Percentiles rank a stretch among this genome's conserved stretches.
These are phyloP conservation scores for Melanostigma gelatinosum DNA, from an alignment of 2,113 vertebrate species.

Conservation along the genomic window DNA sequence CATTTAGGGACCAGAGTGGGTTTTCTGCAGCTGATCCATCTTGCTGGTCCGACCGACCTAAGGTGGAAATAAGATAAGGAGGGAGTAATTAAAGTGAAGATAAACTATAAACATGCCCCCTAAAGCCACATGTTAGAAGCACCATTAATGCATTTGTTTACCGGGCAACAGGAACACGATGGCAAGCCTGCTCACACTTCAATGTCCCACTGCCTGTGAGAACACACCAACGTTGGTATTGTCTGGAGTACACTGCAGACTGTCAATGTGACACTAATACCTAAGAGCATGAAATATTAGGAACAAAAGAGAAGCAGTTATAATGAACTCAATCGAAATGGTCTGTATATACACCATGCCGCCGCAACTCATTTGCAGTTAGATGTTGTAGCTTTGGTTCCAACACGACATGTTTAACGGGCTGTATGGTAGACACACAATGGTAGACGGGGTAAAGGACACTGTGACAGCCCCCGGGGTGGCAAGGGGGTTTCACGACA, in stretches of 20 bases:
- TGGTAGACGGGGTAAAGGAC: neutral
- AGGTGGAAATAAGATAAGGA: slow-evolving; percentile 9
- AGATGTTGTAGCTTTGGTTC: neutral
- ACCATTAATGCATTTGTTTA: slow-evolving; percentile 1
- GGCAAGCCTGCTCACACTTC: neutral
- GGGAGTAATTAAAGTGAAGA: slow-evolving; percentile 25
- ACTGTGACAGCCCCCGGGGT: no score
- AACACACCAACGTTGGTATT: neutral
- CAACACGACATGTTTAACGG: neutral
- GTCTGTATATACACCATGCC: neutral
- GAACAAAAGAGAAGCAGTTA: neutral
- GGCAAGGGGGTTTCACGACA: no score
- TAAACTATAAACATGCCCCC: slow-evolving; percentile 17
- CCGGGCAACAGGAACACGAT: neutral
- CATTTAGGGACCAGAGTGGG: neutral
- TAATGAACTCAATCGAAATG: neutral
- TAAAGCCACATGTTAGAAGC: neutral
- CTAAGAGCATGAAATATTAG: neutral
- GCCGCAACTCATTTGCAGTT: neutral
- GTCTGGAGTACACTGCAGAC: neutral
- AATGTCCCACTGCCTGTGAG: slow-evolving; percentile 1
- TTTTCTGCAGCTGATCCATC: slow-evolving; percentile 13
- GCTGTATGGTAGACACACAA: neutral
- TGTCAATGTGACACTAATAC: neutral
- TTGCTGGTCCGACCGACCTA: neutral